These are phyloP conservation scores for Indicator maculatus DNA, from an alignment of 2,113 vertebrate species.

Conservation along the genomic window DNA sequence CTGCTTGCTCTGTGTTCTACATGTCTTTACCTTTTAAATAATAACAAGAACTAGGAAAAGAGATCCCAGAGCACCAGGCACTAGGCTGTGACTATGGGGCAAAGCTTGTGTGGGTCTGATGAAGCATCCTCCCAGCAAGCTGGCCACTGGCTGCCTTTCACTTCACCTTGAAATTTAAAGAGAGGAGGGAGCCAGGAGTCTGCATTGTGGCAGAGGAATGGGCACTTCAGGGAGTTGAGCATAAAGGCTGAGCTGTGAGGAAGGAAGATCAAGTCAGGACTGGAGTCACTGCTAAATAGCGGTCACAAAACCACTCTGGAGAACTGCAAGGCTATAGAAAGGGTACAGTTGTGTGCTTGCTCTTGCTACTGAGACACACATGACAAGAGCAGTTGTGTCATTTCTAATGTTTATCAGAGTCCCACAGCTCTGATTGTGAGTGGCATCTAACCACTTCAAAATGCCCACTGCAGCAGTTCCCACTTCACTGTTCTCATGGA, in stretches of 20 bases:
- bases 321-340: background rate
- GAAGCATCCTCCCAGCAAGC: background rate
- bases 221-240: background rate
- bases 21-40: background rate
- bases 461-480: background rate
- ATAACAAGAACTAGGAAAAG: background rate
- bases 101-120: accelerated
- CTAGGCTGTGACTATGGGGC: background rate
- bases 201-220: background rate
- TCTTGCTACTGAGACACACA: background rate
- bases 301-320: background rate
- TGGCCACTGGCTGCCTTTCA: background rate
- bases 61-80: background rate
- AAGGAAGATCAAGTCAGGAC: background rate
- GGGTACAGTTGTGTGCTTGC: background rate
- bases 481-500: background rate
- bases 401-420: background rate
- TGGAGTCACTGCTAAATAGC: accelerated
- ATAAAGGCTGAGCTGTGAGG: background rate
- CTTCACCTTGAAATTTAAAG: background rate
- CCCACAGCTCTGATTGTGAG: background rate
- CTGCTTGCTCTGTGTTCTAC: background rate
- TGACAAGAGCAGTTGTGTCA: background rate
- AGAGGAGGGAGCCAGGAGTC: background rate
- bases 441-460: background rate